Evolutionary conservation across 2,888 invertebrate species (phyloP), one percentile per base, ranked within the genome.

Genomic region (Vesta saturnalis): DNA sequence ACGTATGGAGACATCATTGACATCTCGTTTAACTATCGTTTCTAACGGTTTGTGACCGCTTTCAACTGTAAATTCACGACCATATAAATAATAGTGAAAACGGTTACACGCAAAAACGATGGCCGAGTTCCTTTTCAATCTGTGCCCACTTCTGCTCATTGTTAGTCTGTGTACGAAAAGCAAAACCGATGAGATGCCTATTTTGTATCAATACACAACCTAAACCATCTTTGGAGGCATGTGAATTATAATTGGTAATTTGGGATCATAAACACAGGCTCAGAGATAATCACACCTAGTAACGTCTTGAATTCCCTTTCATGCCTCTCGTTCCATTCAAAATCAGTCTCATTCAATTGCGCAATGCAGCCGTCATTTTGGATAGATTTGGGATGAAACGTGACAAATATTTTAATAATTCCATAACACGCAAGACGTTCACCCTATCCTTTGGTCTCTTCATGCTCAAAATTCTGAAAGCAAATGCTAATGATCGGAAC

Each of bases 31-130:
- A 23, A 78, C 63, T 30, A 80, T 67, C 4, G 72, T 69, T 52
- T 80, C 78, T 8, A 81, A 12, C 0, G 60, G 80, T 60, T 81
- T 81, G 58, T 81, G 80, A 69, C 82, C 78, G 60, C 77, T 80
- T 56, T 77, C 39, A 10, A 76, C 70, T 14, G 59, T 74, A 43
- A 77, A 69, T 65, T 77, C 64, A 6, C 73, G 56, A 1, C 78
- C 78, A 73, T 75, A 77, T n/a, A 78, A 70, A 69, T 71, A 78
- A 46, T 74, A 75, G 72, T 81, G 76, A 71, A 80, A 81, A 64
- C 77, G 77, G 57, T 75, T 4, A 46, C 46, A 46, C 5, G 46
- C 46, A 30, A 30, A 30, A 30, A 54, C 19, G 4, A n/a, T n/a
- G n/a, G n/a, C n/a, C n/a, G n/a, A 46, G 15, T 46, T 46, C 56